Evolutionary conservation across 2,797 vertebrate species (phyloP).

Genomic region (Myotis myotis): DNA sequence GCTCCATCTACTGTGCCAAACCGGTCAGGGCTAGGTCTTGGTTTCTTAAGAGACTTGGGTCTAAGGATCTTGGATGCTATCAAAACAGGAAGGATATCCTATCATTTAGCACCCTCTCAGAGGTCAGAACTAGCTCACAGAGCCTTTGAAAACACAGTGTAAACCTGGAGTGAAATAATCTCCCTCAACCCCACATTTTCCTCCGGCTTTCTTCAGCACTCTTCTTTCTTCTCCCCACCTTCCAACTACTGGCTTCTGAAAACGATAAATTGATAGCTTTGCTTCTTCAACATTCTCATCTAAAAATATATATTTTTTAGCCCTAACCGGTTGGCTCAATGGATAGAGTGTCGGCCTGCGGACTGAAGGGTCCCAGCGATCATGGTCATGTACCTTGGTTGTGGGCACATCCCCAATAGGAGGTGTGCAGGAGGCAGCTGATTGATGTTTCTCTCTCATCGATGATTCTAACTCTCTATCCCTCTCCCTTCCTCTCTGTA

Average conservation of each 20-base stretch:
- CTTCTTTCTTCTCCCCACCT: too few species aligned
- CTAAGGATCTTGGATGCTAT: not conserved
- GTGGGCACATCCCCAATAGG: too few species aligned
- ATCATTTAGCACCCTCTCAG: not conserved
- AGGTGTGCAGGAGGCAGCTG: too few species aligned
- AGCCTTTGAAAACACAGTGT: not conserved
- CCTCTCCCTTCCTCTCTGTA: too few species aligned
- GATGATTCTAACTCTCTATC: too few species aligned
- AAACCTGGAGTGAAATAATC: not conserved
- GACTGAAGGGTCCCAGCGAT: too few species aligned
- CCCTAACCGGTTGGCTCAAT: too few species aligned
- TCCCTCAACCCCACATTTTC: not conserved
- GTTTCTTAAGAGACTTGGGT: not conserved
- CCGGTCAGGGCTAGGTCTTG: not conserved
- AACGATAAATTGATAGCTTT: not conserved
- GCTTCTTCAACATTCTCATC: not conserved
- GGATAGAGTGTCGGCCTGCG: too few species aligned
- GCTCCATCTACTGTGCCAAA: too few species aligned
- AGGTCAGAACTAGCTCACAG: not conserved
- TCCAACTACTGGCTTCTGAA: not conserved
- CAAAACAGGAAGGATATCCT: conserved; percentile 3
- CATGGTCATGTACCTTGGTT: too few species aligned
- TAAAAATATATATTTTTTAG: too few species aligned
- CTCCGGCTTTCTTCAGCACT: not conserved
- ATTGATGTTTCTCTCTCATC: too few species aligned